phyloP scores from a whole-genome alignment of 1,140 invertebrate genomes.

The Brachionus asplanchnoidis region DNA sequence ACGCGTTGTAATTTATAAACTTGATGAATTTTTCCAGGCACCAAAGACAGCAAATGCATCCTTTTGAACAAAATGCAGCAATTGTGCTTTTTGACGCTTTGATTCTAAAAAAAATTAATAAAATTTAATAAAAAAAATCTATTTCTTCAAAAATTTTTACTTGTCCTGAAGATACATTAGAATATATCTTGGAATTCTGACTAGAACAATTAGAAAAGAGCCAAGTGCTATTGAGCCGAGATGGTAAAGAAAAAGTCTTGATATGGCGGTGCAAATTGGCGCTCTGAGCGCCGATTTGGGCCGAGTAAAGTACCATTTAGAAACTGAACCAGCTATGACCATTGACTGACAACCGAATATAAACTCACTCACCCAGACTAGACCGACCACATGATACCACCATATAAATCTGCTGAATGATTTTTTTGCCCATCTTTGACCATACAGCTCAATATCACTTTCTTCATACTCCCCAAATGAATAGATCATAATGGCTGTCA shows the following conservation, averaged over 20 bases:
- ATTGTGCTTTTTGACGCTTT: constrained; percentile 65
- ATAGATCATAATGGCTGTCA: constrained; percentile 65
- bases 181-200: constrained; percentile 81
- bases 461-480: neutral
- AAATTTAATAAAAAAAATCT: constrained; percentile 77
- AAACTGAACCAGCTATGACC: constrained; percentile 72
- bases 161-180: constrained; percentile 75
- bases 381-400: constrained; percentile 75
- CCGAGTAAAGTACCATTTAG: constrained; percentile 90
- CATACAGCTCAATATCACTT: neutral
- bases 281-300: constrained; percentile 63
- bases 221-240: constrained; percentile 84
- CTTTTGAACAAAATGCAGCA: constrained; percentile 62
- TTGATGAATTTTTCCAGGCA: constrained; percentile 79
- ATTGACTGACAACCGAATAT: constrained; percentile 82
- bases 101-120: constrained; percentile 72
- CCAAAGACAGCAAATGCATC: constrained; percentile 82
- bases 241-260: constrained; percentile 75
- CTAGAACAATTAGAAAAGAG: constrained; percentile 79
- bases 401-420: constrained; percentile 50
- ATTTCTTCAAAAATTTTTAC: constrained; percentile 61
- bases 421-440: neutral
- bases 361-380: constrained; percentile 85
- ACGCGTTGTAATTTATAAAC: constrained; percentile 78
- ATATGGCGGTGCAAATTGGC: constrained; percentile 60